phyloP scores from a whole-genome alignment of 2,888 invertebrate species.

The Acanthosepion lycidas region DNA sequence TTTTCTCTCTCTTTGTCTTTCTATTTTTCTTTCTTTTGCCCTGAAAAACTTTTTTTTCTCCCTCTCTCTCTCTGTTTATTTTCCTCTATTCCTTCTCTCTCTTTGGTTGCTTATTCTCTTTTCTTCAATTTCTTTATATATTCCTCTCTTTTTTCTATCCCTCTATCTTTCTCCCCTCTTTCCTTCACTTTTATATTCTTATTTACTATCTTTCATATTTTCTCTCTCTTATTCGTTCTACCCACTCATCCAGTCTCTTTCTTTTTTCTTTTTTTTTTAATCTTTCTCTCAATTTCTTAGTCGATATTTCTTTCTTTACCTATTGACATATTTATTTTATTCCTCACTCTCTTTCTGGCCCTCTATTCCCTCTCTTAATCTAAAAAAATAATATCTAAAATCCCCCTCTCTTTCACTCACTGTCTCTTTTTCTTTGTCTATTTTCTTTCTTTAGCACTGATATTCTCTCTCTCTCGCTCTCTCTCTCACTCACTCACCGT shows the following conservation, averaged over 20 bases:
- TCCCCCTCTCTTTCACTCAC: neutral
- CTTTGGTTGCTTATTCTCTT: neutral
- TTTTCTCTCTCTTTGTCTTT: too few species aligned
- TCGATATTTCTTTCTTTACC: neutral
- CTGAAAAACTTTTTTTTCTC: too few species aligned
- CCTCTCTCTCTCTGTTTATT: too few species aligned
- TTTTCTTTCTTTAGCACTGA: neutral
- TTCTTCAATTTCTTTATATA: too few species aligned
- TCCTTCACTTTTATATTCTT: neutral
- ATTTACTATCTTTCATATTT: neutral
- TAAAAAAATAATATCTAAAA: too few species aligned
- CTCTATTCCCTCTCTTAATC: neutral
- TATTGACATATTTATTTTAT: neutral
- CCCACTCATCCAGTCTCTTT: too few species aligned
- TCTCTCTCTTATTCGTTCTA: neutral
- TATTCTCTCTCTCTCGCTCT: neutral
- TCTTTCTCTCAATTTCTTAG: neutral
- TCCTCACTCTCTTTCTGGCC: neutral
- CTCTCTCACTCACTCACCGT: neutral
- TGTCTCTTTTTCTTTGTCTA: neutral
- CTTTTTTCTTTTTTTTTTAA: neutral
- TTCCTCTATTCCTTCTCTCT: too few species aligned
- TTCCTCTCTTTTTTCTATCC: neutral
- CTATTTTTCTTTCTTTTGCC: too few species aligned
- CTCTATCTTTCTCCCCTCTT: neutral